Conservation (phyloP, 2,888 invertebrate species). For the Tetragonisca angustula region DNA sequence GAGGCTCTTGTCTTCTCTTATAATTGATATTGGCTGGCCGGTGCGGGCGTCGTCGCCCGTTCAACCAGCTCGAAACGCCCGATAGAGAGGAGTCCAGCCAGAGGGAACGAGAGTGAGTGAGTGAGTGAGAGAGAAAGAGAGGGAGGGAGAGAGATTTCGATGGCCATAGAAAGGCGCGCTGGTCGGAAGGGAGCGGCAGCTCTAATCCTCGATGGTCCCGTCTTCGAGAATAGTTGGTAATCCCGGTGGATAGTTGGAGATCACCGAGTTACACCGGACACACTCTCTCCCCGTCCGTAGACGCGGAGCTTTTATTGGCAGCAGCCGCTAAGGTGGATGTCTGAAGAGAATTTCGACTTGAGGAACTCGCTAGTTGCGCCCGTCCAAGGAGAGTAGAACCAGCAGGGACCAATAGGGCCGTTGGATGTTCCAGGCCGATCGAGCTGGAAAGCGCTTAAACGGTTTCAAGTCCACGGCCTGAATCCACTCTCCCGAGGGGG, state of each 20-base stretch:
- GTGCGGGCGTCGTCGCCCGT: conserved; percentile 54
- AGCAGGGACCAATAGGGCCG: conserved; percentile 33
- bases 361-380: conserved; percentile 70
- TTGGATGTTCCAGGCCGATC: conserved; percentile 38
- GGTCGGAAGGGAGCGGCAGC: conserved; percentile 65
- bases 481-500: conserved; percentile 23
- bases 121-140: conserved; percentile 21
- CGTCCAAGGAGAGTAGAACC: conserved; percentile 65
- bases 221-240: conserved; percentile 84
- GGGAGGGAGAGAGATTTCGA: conserved; percentile 59
- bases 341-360: conserved; percentile 72
- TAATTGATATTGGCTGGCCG: conserved; percentile 83
- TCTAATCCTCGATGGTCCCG: conserved; percentile 77
- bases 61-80: conserved; percentile 44
- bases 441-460: conserved; percentile 70
- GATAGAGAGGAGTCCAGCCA: conserved; percentile 1
- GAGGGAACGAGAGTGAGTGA: conserved; percentile 12
- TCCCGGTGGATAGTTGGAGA: conserved; percentile 84
- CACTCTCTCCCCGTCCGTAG: conserved; percentile 75
- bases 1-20: conserved; percentile 83
- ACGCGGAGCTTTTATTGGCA: conserved; percentile 69
- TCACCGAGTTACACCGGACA: conserved; percentile 82
- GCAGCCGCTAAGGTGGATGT: conserved; percentile 72
- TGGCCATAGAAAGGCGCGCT: conserved; percentile 71
- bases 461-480: conserved; percentile 68